Percentiles rank a stretch among this genome's conserved stretches.
Evolutionary conservation across 2,888 invertebrate species (phyloP).

Genomic region (Eupithecia tripunctaria): DNA sequence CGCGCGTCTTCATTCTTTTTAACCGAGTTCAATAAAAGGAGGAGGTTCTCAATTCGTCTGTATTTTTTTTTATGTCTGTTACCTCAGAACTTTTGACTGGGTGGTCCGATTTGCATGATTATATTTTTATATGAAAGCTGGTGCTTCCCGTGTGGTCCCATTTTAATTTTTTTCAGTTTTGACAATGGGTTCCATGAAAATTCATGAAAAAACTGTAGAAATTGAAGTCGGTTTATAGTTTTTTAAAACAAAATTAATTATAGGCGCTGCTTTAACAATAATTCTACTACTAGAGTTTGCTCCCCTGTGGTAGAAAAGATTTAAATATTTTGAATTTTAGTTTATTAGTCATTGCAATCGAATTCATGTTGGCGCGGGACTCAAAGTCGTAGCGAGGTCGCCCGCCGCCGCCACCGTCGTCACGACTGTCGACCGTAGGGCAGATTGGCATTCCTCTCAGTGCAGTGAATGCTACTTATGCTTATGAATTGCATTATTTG

Average conservation of each 20-base stretch:
- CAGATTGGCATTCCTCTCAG: slow-evolving; percentile 20
- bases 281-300: neutral
- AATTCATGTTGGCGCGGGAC: slow-evolving; percentile 30
- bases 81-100: no score
- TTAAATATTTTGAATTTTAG: neutral
- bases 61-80: no score
- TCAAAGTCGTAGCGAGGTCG: slow-evolving; percentile 54
- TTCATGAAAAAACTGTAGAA: no score
- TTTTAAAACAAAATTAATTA: no score
- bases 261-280: neutral
- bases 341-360: slow-evolving; percentile 10
- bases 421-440: neutral
- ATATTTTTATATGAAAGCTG: no score
- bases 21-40: no score
- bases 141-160: no score
- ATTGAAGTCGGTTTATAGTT: no score
- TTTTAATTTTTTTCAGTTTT: no score
- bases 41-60: no score
- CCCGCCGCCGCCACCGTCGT: neutral
- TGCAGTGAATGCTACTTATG: neutral
- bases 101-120: no score
- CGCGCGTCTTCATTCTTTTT: neutral
- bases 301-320: neutral
- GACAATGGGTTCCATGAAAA: no score
- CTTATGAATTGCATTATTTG: neutral